Evolutionary conservation across 2,797 vertebrate genomes (phyloP), one percentile per base, ranked within the genome.

Genomic region (Catamblyrhynchus diadema): DNA sequence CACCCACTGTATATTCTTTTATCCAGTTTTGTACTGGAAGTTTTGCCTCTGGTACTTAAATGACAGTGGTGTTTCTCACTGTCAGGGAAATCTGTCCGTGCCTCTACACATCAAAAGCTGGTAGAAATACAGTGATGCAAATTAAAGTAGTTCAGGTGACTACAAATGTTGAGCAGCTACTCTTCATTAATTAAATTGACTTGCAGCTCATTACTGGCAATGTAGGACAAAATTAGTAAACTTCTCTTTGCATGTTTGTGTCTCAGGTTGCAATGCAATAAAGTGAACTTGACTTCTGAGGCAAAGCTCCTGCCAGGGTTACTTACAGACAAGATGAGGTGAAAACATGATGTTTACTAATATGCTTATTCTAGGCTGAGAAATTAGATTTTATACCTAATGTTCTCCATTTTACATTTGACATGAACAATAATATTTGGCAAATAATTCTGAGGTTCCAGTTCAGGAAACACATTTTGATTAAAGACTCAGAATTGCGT

Each of bases 101-200:
- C 25, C 47, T 39, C 48, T 17, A 8, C 66, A 28, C 18, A 6
- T 33, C 48, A 95, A 66, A 86, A 75, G 27, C 20, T 37, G 28
- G 24, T 67, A 50, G 56, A 56, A 64, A 35, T 10, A 59, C 2
- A 54, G 30, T 17, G 66, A 59, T 10, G 18, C 41, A 71, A 86
- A 88, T 92, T 66, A 4, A 84, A 92, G 81, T 13, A 51, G 50
- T 86, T 91, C 51, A 60, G 74, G 47, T 13, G 44, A 61, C 70
- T 51, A 78, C 56, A 62, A 83, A 83, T 32, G 42, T 57, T 90
- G 62, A 81, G 45, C 61, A 78, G 30, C 72, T 91, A 25, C n/a
- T 48, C 30, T 74, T 83, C 80, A 71, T 90, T 94, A 89, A 91
- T 78, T 88, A 90, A 79, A 86, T 70, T 72, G 85, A 83, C 88